Percentiles rank a stretch among this genome's conserved stretches.
Conservation (phyloP, 2,797 vertebrate species). For the Channallabes apus region DNA sequence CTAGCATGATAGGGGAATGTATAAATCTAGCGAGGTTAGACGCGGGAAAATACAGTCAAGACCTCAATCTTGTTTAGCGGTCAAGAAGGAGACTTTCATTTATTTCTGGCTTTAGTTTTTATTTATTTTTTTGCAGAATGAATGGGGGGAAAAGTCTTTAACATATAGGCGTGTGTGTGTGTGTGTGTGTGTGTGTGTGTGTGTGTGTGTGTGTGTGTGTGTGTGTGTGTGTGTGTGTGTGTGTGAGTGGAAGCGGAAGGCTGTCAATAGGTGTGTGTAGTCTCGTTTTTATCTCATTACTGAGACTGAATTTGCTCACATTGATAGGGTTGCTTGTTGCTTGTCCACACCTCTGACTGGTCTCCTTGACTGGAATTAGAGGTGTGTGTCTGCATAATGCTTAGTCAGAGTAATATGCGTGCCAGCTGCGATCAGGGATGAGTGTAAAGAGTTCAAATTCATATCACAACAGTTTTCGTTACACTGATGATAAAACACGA, state of each 20-base stretch:
- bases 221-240: background rate
- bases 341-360: background rate
- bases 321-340: background rate
- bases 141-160: background rate
- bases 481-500: background rate
- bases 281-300: background rate
- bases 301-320: background rate
- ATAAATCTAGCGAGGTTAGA: conserved; percentile 12
- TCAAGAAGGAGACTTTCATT: conserved; percentile 26
- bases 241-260: background rate
- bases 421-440: background rate
- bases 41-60: conserved; percentile 11
- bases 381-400: background rate
- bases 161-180: background rate
- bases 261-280: background rate
- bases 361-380: background rate
- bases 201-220: conserved; percentile 3
- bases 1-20: conserved; percentile 28
- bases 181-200: background rate
- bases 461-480: background rate
- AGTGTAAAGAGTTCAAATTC: background rate
- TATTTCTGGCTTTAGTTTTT: conserved; percentile 19
- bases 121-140: background rate
- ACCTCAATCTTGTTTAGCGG: conserved; percentile 32
- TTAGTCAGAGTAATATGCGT: background rate